phyloP scores from a whole-genome alignment of 2,888 invertebrate species.

The Psococerastis gibbosa region DNA sequence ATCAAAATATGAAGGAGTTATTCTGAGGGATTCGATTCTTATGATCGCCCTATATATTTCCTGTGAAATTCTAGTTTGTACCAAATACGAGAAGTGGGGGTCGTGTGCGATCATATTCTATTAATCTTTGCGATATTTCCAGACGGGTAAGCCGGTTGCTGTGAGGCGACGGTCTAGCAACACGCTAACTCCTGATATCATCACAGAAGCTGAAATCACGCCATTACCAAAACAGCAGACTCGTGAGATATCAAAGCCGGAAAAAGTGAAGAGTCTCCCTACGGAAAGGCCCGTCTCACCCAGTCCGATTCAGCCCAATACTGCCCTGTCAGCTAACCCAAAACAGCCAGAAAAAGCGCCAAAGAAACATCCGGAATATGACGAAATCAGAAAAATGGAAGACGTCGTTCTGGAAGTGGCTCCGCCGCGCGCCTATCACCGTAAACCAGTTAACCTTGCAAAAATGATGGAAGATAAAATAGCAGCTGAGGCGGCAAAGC shows the following conservation, averaged over 20 bases:
- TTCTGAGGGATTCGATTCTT: too few species aligned
- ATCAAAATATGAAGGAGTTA: too few species aligned
- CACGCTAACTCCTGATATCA: background rate
- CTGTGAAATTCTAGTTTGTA: too few species aligned
- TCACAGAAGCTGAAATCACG: background rate
- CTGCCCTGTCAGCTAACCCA: background rate
- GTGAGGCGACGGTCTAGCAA: background rate
- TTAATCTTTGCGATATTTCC: too few species aligned
- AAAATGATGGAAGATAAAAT: constrained; percentile 3
- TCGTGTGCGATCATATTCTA: too few species aligned
- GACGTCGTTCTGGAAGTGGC: constrained; percentile 15
- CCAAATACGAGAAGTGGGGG: too few species aligned
- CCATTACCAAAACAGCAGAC: background rate
- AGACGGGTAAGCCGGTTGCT: too few species aligned
- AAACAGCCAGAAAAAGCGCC: constrained; percentile 9
- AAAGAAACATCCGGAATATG: constrained; percentile 19
- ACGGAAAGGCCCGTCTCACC: background rate
- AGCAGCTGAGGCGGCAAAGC: constrained; percentile 29
- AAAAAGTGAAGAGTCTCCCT: background rate
- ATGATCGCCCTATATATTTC: too few species aligned
- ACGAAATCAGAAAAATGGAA: constrained; percentile 16
- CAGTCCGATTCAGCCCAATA: background rate
- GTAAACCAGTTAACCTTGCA: constrained; percentile 2
- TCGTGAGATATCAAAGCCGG: too few species aligned
- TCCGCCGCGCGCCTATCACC: constrained; percentile 13